These are phyloP conservation scores for Acleris sparsana DNA, from an alignment of 2,888 invertebrate genomes.

Conservation along the genomic window DNA sequence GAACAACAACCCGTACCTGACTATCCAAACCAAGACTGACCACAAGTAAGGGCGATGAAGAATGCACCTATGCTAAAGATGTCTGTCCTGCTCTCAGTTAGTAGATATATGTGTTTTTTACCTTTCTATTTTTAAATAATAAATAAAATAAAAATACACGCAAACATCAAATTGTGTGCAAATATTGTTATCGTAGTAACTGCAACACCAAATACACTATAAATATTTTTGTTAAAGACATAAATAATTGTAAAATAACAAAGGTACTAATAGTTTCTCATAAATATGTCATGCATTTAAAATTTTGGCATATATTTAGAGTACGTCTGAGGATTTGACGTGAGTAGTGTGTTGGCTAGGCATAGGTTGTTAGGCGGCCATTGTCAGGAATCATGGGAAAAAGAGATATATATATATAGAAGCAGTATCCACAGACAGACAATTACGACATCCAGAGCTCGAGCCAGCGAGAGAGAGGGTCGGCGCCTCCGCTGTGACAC, in stretches of 20 bases:
- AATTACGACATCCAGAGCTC: constrained; percentile 79
- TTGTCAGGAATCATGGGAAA: constrained; percentile 62
- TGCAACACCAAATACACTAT: constrained; percentile 11
- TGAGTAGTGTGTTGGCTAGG: constrained; percentile 21
- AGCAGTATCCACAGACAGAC: constrained; percentile 77
- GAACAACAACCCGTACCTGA: constrained; percentile 13
- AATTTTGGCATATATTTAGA: constrained; percentile 36
- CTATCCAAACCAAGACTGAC: constrained; percentile 13
- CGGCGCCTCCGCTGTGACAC: constrained; percentile 69
- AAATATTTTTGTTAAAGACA: constrained; percentile 2
- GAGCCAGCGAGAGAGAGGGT: constrained; percentile 68
- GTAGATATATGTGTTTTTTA: background rate
- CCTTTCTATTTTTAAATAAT: background rate
- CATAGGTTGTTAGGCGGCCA: constrained; percentile 39
- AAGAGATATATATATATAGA: constrained; percentile 69
- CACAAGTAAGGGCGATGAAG: constrained; percentile 25
- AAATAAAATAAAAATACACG: constrained; percentile 10
- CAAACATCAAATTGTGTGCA: constrained; percentile 26
- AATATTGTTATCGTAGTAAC: constrained; percentile 17
- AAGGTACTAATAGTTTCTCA: constrained; percentile 49
- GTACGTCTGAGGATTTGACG: constrained; percentile 34
- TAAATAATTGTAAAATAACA: constrained; percentile 45
- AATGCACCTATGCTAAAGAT: constrained; percentile 5
- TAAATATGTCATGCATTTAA: constrained; percentile 57
- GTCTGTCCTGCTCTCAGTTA: background rate